Percentiles rank a stretch among this genome's conserved stretches.
These are phyloP conservation scores for Emydocephalus ijimae DNA, from an alignment of 2,113 vertebrate genomes.

Conservation along the genomic window DNA sequence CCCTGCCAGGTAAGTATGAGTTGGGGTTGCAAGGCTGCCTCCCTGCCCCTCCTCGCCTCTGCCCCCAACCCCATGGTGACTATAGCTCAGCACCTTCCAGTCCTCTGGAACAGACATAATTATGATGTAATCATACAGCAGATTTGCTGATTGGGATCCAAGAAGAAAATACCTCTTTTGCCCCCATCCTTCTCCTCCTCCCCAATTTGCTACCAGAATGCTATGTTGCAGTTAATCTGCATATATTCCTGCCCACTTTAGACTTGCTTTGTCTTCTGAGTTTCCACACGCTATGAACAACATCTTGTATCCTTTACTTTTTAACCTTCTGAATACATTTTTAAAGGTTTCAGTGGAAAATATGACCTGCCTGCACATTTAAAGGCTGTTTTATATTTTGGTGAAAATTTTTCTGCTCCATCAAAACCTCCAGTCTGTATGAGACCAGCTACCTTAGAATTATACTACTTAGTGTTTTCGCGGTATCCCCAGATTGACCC, in stretches of 20 bases:
- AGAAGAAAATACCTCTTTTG: not conserved
- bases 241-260: not conserved
- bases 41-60: not conserved
- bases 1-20: constrained; percentile 13
- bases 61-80: not conserved
- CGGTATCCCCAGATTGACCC: not conserved
- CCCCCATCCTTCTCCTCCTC: not conserved
- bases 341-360: not conserved
- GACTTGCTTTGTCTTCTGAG: not conserved
- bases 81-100: not conserved
- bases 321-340: not conserved
- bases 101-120: not conserved
- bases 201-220: not conserved
- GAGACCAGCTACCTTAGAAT: not conserved
- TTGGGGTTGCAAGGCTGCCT: not conserved
- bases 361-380: not conserved
- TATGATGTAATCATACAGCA: not conserved
- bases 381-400: not conserved
- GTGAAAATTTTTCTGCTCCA: not conserved
- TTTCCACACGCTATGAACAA: not conserved
- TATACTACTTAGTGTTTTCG: not conserved
- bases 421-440: not conserved
- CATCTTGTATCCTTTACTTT: not conserved
- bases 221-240: not conserved
- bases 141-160: not conserved